phyloP scores from a whole-genome alignment of 2,113 vertebrate genomes.

The Illadopsis cleaveri region DNA sequence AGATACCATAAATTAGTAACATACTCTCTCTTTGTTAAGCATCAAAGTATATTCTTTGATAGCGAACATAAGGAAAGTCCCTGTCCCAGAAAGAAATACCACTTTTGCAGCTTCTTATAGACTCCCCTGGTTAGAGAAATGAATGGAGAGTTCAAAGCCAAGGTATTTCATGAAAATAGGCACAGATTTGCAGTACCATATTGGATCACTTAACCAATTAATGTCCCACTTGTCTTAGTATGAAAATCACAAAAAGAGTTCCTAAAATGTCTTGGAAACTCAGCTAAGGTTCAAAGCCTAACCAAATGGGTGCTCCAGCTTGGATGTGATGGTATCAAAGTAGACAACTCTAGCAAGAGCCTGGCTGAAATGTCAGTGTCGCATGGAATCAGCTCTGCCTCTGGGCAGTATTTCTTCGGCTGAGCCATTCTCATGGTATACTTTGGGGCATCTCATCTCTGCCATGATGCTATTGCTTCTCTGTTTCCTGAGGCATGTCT shows the following conservation, averaged over 20 bases:
- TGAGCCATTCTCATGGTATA: background rate
- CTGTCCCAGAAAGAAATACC: background rate
- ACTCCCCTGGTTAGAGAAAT: background rate
- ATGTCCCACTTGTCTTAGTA: background rate
- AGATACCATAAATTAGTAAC: slow-evolving; percentile 25
- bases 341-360: background rate
- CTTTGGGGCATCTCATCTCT: background rate
- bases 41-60: slow-evolving; percentile 1
- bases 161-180: background rate
- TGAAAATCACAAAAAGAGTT: background rate
- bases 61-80: background rate
- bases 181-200: background rate
- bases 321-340: background rate
- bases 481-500: background rate
- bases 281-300: background rate
- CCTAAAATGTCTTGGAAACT: background rate
- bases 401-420: background rate
- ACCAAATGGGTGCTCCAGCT: background rate
- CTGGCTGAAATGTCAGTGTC: background rate
- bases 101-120: background rate
- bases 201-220: background rate
- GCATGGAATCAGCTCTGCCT: background rate
- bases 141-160: background rate
- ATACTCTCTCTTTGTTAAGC: background rate
- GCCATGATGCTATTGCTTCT: background rate